Percentiles rank a stretch among this genome's conserved stretches.
Evolutionary conservation across 2,888 invertebrate genomes (phyloP).

Genomic region (Ctenicera cuprea): DNA sequence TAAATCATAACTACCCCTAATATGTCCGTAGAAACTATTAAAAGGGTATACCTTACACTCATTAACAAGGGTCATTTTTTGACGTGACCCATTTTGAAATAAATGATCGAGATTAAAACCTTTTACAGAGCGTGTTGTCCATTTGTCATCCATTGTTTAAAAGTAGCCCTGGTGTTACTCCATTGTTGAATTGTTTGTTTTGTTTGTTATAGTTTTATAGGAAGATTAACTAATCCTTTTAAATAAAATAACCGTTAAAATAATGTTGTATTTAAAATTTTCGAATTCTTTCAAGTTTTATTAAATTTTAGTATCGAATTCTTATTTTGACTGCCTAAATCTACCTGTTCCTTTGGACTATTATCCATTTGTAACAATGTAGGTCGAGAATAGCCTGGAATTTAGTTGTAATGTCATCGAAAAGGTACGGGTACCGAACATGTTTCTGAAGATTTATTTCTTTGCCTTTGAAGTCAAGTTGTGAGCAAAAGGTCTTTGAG

Average conservation of each 20-base stretch:
- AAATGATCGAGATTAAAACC: constrained; percentile 65
- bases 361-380: too few relatives aligned
- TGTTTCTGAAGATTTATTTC: too few relatives aligned
- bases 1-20: constrained; percentile 56
- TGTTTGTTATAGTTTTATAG: not conserved
- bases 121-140: constrained; percentile 64
- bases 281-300: too few relatives aligned
- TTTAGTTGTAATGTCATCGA: not conserved
- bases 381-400: constrained; percentile 12
- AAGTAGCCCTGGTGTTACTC: constrained; percentile 45
- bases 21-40: constrained; percentile 55
- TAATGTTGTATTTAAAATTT: not conserved
- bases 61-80: constrained; percentile 69
- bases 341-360: too few relatives aligned
- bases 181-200: constrained; percentile 44
- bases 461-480: too few relatives aligned
- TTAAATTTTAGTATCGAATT: too few relatives aligned
- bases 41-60: constrained; percentile 65
- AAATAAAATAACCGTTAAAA: not conserved
- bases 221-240: too few relatives aligned
- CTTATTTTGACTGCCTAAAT: too few relatives aligned
- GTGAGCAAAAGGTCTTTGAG: too few relatives aligned
- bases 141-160: constrained; percentile 71
- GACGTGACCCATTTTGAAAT: constrained; percentile 64
- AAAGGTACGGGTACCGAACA: too few relatives aligned